Percentiles rank a stretch among this genome's conserved stretches.
Evolutionary conservation across 2,888 invertebrate species (phyloP).

Genomic region (Erpobdella octoculata): DNA sequence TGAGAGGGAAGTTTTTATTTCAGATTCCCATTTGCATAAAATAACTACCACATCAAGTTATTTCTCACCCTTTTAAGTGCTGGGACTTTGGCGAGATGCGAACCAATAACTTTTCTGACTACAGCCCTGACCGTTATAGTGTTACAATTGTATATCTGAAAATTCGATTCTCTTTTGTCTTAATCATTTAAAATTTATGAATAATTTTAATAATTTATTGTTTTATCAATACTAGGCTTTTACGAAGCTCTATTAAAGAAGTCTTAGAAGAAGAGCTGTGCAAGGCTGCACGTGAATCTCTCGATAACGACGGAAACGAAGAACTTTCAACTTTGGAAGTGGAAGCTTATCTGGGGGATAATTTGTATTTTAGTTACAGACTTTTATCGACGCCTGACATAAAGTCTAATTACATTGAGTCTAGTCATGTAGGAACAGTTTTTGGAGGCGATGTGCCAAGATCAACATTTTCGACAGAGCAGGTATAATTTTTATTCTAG

Average conservation of each 20-base stretch:
- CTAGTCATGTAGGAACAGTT: not conserved
- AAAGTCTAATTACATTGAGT: not conserved
- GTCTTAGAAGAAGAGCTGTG: constrained; percentile 10
- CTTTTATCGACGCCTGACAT: not conserved
- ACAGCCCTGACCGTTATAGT: no score
- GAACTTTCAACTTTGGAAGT: constrained; percentile 20
- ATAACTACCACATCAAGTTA: no score
- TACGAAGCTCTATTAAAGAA: constrained; percentile 1
- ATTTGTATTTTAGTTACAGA: not conserved
- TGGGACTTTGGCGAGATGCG: no score
- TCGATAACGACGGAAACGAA: constrained; percentile 11
- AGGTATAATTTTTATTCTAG: not conserved
- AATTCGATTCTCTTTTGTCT: no score
- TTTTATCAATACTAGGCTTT: not conserved
- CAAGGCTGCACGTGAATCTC: constrained; percentile 20
- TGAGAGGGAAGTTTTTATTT: no score
- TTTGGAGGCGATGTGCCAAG: not conserved
- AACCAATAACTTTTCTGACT: no score
- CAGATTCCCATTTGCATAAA: no score
- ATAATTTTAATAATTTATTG: not conserved
- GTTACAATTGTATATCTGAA: no score
- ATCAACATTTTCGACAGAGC: not conserved
- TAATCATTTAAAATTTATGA: not conserved
- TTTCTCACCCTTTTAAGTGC: no score
- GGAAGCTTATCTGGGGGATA: not conserved